A percentile compares a stretch with the other conserved stretches of the same genome.
Conservation (phyloP, 64 coral and sea anemone species). For the Dendrophyllia cribrosa region DNA sequence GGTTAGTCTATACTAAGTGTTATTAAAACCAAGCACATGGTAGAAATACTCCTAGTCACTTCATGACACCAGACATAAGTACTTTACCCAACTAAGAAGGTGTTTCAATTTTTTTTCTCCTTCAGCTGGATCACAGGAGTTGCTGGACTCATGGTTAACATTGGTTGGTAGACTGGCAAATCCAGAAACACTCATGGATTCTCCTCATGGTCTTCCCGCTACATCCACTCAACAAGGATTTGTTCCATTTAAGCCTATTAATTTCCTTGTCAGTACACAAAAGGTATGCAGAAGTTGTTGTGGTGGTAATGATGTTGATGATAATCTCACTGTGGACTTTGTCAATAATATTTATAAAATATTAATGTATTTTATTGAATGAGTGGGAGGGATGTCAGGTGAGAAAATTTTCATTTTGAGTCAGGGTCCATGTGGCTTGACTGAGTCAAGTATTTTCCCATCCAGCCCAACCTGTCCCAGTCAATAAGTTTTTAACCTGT, state of each 20-base stretch:
- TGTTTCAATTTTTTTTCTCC: neutral
- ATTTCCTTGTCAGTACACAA: conserved; percentile 82
- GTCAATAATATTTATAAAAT: too few relatives aligned
- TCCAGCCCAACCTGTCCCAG: too few relatives aligned
- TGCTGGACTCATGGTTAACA: conserved; percentile 91
- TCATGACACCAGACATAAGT: too few relatives aligned
- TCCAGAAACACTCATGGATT: conserved; percentile 83
- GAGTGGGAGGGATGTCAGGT: too few relatives aligned
- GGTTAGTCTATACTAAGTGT: neutral
- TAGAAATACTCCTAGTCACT: too few relatives aligned
- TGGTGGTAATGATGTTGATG: too few relatives aligned
- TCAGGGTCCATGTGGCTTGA: too few relatives aligned
- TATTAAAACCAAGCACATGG: neutral
- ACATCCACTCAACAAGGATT: conserved; percentile 47
- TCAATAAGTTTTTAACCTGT: too few relatives aligned
- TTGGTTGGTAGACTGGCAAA: conserved; percentile 88
- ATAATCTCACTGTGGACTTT: neutral
- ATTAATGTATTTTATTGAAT: too few relatives aligned
- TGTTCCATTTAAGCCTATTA: conserved; percentile 81
- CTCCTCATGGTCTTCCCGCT: conserved; percentile 80
- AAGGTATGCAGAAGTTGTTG: conserved; percentile 69
- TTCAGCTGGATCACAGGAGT: conserved; percentile 83
- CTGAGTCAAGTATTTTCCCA: too few relatives aligned
- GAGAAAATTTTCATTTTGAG: too few relatives aligned
- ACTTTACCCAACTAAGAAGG: too few relatives aligned